Conservation (phyloP, 2,797 vertebrate genomes). For the Decapterus maruadsi region DNA sequence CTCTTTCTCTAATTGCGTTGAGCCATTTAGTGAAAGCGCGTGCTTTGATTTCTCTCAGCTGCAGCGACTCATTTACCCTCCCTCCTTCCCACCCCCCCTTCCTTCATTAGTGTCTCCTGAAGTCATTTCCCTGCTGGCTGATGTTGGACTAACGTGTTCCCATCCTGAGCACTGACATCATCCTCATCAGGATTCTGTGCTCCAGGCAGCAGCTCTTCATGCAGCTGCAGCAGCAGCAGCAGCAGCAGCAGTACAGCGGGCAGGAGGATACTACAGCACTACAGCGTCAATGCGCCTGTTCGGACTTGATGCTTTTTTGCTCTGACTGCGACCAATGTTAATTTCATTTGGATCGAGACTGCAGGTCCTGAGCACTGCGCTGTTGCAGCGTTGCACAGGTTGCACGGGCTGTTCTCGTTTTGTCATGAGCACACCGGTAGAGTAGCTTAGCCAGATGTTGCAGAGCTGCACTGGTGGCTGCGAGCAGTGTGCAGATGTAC, state of each 20-base stretch:
- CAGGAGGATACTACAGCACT: neutral
- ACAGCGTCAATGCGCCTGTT: conserved; percentile 58
- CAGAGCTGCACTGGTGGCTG: conserved; percentile 29
- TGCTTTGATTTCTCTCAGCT: neutral
- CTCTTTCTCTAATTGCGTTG: neutral
- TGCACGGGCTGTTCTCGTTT: conserved; percentile 7
- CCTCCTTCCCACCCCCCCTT: too few relatives aligned
- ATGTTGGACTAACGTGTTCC: conserved; percentile 35
- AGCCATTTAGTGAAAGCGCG: neutral
- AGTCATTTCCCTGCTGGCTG: conserved; percentile 25
- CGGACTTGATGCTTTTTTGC: conserved; percentile 17
- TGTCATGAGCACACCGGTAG: neutral
- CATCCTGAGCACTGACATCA: conserved; percentile 73
- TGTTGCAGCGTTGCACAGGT: conserved; percentile 6
- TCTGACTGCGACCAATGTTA: conserved; percentile 11
- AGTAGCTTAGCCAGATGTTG: conserved; percentile 35
- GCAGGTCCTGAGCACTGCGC: neutral
- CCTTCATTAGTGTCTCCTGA: neutral
- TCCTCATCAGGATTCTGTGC: conserved; percentile 43
- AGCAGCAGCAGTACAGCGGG: too few relatives aligned
- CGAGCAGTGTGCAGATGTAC: neutral
- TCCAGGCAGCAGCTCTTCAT: conserved; percentile 36
- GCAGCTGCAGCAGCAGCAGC: conserved; percentile 21
- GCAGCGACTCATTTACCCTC: too few relatives aligned
- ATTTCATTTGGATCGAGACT: neutral